Conservation (phyloP, 1,140 invertebrate species). For the Bombus confusus region DNA sequence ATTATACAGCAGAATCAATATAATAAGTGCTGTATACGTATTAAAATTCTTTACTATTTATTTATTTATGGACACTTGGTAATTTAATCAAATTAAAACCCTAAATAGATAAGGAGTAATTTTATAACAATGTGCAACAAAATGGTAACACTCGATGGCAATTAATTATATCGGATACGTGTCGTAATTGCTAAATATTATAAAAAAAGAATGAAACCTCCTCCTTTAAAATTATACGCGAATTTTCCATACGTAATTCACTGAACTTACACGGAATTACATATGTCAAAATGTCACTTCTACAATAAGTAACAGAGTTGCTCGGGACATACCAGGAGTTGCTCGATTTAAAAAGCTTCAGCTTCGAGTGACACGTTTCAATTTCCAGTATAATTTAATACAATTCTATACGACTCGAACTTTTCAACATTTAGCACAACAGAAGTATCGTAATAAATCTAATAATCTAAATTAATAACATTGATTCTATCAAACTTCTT, state of each 20-base stretch:
- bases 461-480: background rate
- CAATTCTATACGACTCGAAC: background rate
- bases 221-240: background rate
- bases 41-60: too few species aligned
- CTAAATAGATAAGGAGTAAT: too few species aligned
- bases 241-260: background rate
- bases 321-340: background rate
- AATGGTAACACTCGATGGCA: background rate
- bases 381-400: background rate
- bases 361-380: background rate
- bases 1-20: background rate
- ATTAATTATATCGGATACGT: background rate
- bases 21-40: too few species aligned
- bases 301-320: background rate
- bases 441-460: background rate
- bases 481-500: background rate
- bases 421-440: background rate
- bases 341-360: background rate
- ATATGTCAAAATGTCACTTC: background rate
- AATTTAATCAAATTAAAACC: too few species aligned
- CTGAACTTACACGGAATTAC: background rate
- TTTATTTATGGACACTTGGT: too few species aligned
- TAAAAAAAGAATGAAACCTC: background rate
- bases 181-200: background rate
- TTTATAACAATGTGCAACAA: background rate